Base-by-base conservation (phyloP, 2,113 vertebrate genomes). In the Alectura lathami region DNA sequence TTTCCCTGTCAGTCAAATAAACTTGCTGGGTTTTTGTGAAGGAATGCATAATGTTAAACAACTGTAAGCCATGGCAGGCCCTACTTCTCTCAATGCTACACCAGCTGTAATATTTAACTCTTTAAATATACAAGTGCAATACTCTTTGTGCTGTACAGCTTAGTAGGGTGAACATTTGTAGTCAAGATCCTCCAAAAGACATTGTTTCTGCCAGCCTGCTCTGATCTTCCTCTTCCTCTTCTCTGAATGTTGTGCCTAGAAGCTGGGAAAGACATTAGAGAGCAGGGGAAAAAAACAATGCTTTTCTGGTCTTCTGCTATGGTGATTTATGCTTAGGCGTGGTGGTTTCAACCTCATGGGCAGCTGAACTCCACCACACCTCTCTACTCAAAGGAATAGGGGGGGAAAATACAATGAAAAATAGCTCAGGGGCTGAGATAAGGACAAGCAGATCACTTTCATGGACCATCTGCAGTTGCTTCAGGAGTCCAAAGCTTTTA, bases 271-370 rank as follows among this genome's bases (percentile, higher is more conserved):
- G 34, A 74, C 89, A n/a, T 64, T 89, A 69, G 70, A 72, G 30
- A 14, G 3, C 0, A 1, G 9, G 32, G 1, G 3, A 45, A 64
- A 88, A 47, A 68, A 21, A 2, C 54, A 53, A 16, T 8, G 6
- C 36, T 73, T 53, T 89, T 66, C 70, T 93, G 32, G 9, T 93
- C 77, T 91, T 84, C 82, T 77, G 67, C 70, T 68, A 15, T 45
- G 62, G 60, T 93, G 94, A 95, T 96, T 96, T 94, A 94, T 93
- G 47, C n/a, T n/a, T n/a, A n/a, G n/a, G n/a, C n/a, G n/a, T n/a
- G n/a, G n/a, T n/a, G n/a, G n/a, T n/a, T n/a, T n/a, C n/a, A n/a
- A n/a, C n/a, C n/a, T n/a, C n/a, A n/a, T n/a, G n/a, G n/a, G n/a
- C n/a, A n/a, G n/a, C n/a, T n/a, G n/a, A n/a, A n/a, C n/a, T n/a